Conservation (phyloP, 30 jellyfish, hydroid and myxozoan species). For the Turritopsis dohrnii region DNA sequence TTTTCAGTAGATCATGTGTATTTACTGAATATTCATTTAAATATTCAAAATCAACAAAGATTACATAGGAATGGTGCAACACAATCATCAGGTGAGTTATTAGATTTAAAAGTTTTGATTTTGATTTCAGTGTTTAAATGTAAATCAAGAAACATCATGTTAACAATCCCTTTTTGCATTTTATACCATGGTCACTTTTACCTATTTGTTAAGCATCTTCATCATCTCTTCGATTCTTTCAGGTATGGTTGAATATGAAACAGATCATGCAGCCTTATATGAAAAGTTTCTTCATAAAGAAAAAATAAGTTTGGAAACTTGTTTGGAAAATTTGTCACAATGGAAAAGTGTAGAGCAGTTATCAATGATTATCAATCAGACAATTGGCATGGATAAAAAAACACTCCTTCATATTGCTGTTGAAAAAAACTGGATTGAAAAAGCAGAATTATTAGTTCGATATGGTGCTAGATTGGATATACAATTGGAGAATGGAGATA, state of each 20-base stretch:
- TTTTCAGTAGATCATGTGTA: neutral
- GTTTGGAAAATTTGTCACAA: neutral
- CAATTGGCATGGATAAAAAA: neutral
- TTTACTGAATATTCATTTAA: neutral
- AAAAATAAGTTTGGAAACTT: neutral
- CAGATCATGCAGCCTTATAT: neutral
- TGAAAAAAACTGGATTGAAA: neutral
- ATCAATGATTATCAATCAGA: neutral
- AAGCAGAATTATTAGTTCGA: neutral
- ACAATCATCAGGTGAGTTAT: neutral
- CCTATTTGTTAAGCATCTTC: neutral
- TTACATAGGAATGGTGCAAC: too few species aligned
- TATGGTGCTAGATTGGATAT: conserved; percentile 4
- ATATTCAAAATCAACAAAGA: neutral
- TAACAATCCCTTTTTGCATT: too few species aligned
- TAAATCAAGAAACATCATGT: too few species aligned
- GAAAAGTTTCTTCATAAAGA: neutral
- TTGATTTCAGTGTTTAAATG: too few species aligned
- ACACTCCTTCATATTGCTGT: neutral
- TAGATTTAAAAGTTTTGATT: too few species aligned
- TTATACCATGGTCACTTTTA: too few species aligned
- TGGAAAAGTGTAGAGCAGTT: neutral
- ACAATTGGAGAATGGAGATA: neutral
- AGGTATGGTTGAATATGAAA: neutral
- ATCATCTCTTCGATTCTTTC: neutral